Conservation (phyloP, 2,797 vertebrate genomes). For the Orientallactaga sibirica region DNA sequence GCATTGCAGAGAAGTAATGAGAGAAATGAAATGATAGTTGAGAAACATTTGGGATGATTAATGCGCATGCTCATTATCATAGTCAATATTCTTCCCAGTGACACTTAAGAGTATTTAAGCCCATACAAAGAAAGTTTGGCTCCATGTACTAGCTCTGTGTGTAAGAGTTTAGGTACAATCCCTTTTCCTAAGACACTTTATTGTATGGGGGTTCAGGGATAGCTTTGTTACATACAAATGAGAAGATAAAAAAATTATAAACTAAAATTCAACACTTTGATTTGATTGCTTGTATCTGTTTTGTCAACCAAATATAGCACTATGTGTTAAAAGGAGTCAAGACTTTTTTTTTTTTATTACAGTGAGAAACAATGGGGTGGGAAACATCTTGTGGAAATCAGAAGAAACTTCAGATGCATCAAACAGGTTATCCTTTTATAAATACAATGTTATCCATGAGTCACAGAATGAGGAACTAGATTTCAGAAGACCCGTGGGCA, state of each 20-base stretch:
- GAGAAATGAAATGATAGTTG: background rate
- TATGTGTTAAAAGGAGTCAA: background rate
- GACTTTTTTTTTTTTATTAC: background rate
- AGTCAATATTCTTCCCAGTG: background rate
- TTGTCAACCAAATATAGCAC: background rate
- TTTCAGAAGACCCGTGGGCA: conserved; percentile 31
- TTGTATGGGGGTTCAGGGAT: background rate
- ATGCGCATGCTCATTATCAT: background rate
- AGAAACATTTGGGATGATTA: background rate
- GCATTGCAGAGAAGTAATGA: background rate
- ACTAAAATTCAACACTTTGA: conserved; percentile 9
- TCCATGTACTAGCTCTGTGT: background rate
- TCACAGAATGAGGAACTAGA: conserved; percentile 21
- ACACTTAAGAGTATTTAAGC: background rate
- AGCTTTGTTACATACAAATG: background rate
- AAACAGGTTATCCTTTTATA: background rate
- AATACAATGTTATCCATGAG: background rate
- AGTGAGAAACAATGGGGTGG: background rate
- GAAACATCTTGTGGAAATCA: background rate
- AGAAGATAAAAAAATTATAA: background rate
- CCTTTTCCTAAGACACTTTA: background rate
- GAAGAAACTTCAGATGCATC: background rate
- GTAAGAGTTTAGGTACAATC: background rate
- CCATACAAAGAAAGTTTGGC: background rate
- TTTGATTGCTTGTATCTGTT: background rate